Conservation (phyloP, 2,113 vertebrate genomes). For the Ia io region DNA sequence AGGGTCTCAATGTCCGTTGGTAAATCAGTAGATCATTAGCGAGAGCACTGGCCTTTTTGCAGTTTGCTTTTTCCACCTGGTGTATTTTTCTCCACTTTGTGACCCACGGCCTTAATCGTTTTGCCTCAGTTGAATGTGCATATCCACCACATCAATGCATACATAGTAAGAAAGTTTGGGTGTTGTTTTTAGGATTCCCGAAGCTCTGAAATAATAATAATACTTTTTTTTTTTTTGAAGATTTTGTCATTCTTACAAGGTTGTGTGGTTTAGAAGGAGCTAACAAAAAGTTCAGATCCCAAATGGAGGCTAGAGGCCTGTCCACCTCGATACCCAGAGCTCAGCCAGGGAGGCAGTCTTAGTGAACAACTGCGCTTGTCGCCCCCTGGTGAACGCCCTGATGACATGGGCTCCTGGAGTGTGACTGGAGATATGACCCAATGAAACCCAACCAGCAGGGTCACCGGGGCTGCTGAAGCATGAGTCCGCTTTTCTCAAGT, state of each 20-base stretch:
- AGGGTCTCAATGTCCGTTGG: neutral
- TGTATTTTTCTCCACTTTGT: neutral
- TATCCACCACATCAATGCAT: neutral
- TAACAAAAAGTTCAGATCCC: neutral
- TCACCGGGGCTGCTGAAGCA: neutral
- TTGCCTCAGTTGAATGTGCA: neutral
- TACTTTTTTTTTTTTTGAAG: neutral
- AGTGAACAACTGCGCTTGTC: neutral
- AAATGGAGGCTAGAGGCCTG: neutral
- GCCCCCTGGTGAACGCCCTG: neutral
- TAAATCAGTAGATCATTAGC: neutral
- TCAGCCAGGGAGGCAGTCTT: neutral
- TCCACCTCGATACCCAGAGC: neutral
- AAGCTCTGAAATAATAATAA: neutral
- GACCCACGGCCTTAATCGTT: neutral
- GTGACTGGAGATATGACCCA: constrained; percentile 29
- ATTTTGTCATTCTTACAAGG: neutral
- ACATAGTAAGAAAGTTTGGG: neutral
- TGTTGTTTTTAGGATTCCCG: neutral
- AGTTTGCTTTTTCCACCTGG: neutral
- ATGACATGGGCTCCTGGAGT: neutral
- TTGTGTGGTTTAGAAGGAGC: neutral
- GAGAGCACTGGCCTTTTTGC: neutral
- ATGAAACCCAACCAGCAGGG: neutral
- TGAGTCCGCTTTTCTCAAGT: constrained; percentile 49